phyloP scores from a whole-genome alignment of 2,797 vertebrate species.

The Cyprinodon diabolis region DNA sequence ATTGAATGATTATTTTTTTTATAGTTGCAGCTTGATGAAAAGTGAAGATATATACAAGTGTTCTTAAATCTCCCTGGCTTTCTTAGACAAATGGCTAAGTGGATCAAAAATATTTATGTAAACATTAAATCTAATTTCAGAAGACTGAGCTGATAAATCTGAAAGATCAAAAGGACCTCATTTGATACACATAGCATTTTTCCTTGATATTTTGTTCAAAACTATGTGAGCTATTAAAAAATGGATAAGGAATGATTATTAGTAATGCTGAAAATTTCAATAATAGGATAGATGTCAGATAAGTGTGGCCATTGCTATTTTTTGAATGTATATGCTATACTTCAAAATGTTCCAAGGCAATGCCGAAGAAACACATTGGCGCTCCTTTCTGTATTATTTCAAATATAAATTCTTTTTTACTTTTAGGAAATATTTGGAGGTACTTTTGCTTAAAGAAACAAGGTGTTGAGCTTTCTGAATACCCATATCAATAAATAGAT shows the following conservation, averaged over 20 bases:
- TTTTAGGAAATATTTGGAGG: background rate
- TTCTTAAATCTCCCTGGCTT: conserved; percentile 3
- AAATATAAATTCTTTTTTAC: background rate
- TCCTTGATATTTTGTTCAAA: background rate
- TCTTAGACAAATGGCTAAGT: conserved; percentile 1
- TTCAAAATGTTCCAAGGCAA: background rate
- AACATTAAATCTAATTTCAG: background rate
- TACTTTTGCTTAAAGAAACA: background rate
- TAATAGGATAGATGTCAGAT: background rate
- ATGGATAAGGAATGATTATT: background rate
- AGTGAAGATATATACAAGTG: background rate
- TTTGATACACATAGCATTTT: background rate
- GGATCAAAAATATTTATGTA: background rate
- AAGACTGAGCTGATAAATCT: background rate
- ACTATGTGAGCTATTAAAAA: background rate
- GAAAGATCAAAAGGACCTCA: background rate
- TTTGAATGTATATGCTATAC: background rate
- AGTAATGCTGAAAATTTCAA: background rate
- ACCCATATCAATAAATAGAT: background rate
- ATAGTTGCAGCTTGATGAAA: background rate
- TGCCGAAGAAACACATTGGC: background rate
- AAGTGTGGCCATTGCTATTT: background rate
- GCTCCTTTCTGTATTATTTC: background rate
- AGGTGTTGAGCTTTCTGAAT: background rate
- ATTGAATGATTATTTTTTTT: background rate